Percentiles rank a stretch among this genome's conserved stretches.
Evolutionary conservation across 2,797 vertebrate genomes (phyloP).

Genomic region (Myotis vivesi): DNA sequence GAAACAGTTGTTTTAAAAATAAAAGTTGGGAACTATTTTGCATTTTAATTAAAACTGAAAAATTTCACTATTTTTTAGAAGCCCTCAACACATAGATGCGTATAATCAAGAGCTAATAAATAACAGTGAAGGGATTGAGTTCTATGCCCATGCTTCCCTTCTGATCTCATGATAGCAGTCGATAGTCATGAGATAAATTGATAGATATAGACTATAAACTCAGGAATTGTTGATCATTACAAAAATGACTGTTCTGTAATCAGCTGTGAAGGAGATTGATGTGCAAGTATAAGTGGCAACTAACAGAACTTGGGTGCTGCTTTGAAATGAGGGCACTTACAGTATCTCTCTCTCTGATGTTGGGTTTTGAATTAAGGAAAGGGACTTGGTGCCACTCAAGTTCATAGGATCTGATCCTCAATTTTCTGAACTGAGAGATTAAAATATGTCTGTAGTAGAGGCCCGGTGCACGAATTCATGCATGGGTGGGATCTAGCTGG

Average conservation of each 20-base stretch:
- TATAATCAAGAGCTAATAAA: not conserved
- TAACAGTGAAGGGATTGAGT: not conserved
- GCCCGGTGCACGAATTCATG: too few relatives aligned
- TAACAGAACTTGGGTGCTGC: not conserved
- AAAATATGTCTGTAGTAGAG: not conserved
- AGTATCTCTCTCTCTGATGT: not conserved
- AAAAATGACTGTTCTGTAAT: not conserved
- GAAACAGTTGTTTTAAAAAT: constrained; percentile 13
- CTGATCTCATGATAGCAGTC: not conserved
- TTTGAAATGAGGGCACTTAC: not conserved
- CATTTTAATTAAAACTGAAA: not conserved
- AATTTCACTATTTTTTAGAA: not conserved
- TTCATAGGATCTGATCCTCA: not conserved
- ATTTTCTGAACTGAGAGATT: not conserved
- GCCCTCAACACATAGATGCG: not conserved
- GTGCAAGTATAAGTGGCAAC: not conserved
- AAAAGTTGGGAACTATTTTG: not conserved
- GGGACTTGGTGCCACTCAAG: not conserved
- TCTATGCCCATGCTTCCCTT: not conserved
- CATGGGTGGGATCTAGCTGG: too few relatives aligned
- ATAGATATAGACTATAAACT: not conserved
- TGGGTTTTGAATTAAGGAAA: not conserved
- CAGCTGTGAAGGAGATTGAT: not conserved
- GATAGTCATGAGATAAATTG: not conserved
- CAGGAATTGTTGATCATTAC: not conserved